These are phyloP conservation scores for Ooceraea biroi DNA, from an alignment of 1,140 invertebrate species.

Conservation along the genomic window DNA sequence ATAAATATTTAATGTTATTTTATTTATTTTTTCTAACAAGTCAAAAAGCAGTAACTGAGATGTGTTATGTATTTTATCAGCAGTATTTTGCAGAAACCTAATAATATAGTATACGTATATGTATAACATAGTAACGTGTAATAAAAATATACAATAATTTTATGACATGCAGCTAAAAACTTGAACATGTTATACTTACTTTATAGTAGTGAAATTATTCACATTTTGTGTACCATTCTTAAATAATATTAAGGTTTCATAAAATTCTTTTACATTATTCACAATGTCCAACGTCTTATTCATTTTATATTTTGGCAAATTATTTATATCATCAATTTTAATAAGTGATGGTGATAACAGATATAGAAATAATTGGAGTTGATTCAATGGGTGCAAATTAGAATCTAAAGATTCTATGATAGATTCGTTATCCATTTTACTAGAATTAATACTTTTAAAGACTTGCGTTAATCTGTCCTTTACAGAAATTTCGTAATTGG, in stretches of 20 bases:
- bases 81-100: slow-evolving; percentile 12
- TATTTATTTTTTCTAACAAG: slow-evolving; percentile 3
- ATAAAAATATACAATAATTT: slow-evolving; percentile 21
- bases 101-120: slow-evolving; percentile 20
- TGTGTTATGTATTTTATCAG: background rate
- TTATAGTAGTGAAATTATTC: background rate
- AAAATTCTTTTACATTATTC: slow-evolving; percentile 24
- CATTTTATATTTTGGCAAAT: slow-evolving; percentile 27
- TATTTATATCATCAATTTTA: slow-evolving; percentile 3
- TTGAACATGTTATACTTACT: slow-evolving; percentile 33
- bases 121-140: too few species aligned
- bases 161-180: background rate
- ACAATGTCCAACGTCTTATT: slow-evolving; percentile 26
- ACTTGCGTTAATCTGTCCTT: background rate
- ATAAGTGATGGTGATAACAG: slow-evolving; percentile 25
- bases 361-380: slow-evolving; percentile 7
- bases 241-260: slow-evolving; percentile 29
- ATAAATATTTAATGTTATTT: background rate
- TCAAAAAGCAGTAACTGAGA: slow-evolving; percentile 15
- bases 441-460: background rate
- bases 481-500: background rate
- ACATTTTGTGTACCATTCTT: background rate
- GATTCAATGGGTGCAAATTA: background rate
- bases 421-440: background rate
- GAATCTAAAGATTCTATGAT: slow-evolving; percentile 14